phyloP scores from a whole-genome alignment of 2,797 vertebrate species.

The Liasis olivaceus region DNA sequence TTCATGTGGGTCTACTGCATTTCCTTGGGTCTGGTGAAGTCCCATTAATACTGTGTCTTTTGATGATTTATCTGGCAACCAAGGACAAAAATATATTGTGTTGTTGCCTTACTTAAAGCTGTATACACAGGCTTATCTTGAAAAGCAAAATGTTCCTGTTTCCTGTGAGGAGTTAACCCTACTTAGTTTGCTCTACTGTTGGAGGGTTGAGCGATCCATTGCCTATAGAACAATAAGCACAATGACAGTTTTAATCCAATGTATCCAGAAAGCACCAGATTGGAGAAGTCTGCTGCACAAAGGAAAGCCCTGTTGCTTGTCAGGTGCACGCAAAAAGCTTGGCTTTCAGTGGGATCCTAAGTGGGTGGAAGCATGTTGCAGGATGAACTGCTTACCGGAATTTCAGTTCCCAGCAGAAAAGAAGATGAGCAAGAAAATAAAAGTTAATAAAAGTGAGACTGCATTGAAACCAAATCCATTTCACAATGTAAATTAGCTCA shows the following conservation, averaged over 20 bases:
- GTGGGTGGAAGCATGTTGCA: not conserved
- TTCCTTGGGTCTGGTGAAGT: not conserved
- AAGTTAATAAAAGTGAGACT: not conserved
- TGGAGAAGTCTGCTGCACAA: not conserved
- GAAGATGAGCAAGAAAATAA: too few species aligned
- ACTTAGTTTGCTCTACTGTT: not conserved
- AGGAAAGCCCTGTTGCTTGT: not conserved
- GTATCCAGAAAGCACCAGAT: not conserved
- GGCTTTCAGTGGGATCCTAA: not conserved
- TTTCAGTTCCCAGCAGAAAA: not conserved
- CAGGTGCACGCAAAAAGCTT: not conserved
- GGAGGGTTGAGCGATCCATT: not conserved
- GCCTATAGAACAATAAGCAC: not conserved
- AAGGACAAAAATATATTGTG: constrained; percentile 43
- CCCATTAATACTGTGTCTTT: constrained; percentile 26
- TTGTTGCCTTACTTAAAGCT: constrained; percentile 6
- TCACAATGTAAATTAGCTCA: not conserved
- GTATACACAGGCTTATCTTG: constrained; percentile 44
- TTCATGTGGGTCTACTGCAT: not conserved
- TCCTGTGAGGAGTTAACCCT: not conserved
- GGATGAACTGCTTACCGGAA: not conserved
- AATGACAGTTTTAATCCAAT: not conserved
- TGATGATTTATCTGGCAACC: constrained; percentile 43
- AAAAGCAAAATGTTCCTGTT: constrained; percentile 40
- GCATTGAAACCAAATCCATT: not conserved